These are phyloP conservation scores for Guaruba guarouba DNA, from an alignment of 2,113 vertebrate species.

Conservation along the genomic window DNA sequence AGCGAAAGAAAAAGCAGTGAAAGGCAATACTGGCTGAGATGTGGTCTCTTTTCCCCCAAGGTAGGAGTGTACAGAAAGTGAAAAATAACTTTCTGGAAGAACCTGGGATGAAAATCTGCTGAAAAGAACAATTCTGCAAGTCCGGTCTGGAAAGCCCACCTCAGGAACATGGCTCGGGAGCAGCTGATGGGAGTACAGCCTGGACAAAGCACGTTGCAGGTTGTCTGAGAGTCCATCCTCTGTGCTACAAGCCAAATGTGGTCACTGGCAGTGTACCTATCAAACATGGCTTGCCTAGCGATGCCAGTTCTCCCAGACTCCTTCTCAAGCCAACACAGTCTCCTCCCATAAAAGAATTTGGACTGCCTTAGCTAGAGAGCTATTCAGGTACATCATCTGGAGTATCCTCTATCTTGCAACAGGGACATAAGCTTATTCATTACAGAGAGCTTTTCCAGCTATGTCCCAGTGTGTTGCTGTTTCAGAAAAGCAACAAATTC, in stretches of 20 bases:
- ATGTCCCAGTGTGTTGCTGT: background rate
- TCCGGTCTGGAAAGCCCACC: rapidly evolving
- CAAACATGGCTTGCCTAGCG: background rate
- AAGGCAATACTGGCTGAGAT: background rate
- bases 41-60: background rate
- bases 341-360: background rate
- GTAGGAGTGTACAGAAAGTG: background rate
- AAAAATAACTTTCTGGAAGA: background rate
- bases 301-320: background rate
- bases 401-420: background rate
- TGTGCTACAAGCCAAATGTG: background rate
- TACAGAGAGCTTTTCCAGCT: background rate
- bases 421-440: background rate
- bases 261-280: background rate
- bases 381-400: background rate
- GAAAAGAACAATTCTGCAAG: background rate
- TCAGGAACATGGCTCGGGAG: rapidly evolving
- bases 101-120: background rate
- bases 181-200: background rate
- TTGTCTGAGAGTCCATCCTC: background rate
- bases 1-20: background rate
- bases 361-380: background rate
- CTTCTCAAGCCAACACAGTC: background rate
- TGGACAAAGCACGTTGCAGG: background rate
- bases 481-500: background rate